Conservation (phyloP, 2,888 invertebrate species). For the Lobophora halterata region DNA sequence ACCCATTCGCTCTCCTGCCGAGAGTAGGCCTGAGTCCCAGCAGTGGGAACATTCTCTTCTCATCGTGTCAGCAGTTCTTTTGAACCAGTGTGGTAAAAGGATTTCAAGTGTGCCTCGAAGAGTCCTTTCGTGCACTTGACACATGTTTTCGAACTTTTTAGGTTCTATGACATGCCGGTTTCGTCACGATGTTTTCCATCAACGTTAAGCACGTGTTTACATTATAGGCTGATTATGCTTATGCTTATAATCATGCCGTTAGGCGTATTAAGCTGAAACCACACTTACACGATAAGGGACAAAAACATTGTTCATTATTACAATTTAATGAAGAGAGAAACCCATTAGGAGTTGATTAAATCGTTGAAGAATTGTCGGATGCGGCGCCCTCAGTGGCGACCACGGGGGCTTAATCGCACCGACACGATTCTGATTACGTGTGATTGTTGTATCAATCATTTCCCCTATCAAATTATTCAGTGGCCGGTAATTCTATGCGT, state of each 20-base stretch:
- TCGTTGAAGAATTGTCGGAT: conserved; percentile 67
- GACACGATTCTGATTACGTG: conserved; percentile 77
- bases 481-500: conserved; percentile 74
- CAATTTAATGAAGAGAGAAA: conserved; percentile 75
- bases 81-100: no score
- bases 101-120: no score
- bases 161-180: no score
- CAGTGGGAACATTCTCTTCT: no score
- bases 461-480: conserved; percentile 79
- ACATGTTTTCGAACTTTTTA: no score
- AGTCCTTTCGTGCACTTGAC: no score
- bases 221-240: no score
- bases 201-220: no score
- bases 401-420: conserved; percentile 66
- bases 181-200: no score
- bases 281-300: conserved; percentile 51
- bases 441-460: conserved; percentile 80
- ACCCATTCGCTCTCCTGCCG: no score
- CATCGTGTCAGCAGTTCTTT: no score
- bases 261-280: conserved; percentile 44
- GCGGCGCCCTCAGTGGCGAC: conserved; percentile 52
- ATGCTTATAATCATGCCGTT: conserved; percentile 36
- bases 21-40: no score
- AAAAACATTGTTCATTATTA: conserved; percentile 72
- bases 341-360: conserved; percentile 77